A percentile compares a stretch with the other conserved stretches of the same genome.
Conservation (phyloP, 2,113 vertebrate species). For the Euleptes europaea region DNA sequence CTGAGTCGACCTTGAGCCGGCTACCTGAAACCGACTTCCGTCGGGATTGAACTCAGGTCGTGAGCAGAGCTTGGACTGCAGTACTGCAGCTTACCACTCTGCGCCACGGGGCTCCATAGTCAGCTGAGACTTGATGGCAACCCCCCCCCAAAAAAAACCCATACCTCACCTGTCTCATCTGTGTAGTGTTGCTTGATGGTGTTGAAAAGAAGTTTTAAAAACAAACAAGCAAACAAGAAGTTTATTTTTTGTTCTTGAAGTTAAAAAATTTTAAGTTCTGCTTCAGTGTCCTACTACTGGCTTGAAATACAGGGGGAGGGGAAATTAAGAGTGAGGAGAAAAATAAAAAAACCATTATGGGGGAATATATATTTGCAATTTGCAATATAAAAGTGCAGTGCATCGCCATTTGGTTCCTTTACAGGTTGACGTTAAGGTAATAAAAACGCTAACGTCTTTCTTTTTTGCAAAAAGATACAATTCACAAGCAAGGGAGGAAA, state of each 20-base stretch:
- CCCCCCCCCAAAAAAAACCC: too few species aligned
- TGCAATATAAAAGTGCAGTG: not conserved
- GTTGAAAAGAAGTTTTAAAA: not conserved
- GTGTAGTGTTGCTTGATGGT: not conserved
- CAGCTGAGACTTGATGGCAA: too few species aligned
- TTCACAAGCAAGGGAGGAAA: not conserved
- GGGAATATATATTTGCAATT: not conserved
- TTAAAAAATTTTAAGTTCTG: not conserved
- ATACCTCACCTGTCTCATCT: too few species aligned
- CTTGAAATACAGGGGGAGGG: not conserved
- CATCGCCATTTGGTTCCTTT: not conserved
- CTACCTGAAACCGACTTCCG: too few species aligned
- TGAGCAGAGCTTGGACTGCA: too few species aligned
- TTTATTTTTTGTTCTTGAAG: not conserved
- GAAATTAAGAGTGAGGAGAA: not conserved
- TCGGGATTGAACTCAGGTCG: too few species aligned
- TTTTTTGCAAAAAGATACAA: not conserved
- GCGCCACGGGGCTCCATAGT: too few species aligned
- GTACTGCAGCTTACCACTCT: too few species aligned
- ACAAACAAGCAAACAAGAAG: not conserved
- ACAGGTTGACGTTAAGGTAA: not conserved
- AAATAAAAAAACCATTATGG: accelerated
- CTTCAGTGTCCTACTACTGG: not conserved
- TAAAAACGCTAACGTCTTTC: not conserved
- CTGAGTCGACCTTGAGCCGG: too few species aligned